Evolutionary conservation across 1,140 invertebrate genomes (phyloP).

Genomic region (Pachypsylla venusta): DNA sequence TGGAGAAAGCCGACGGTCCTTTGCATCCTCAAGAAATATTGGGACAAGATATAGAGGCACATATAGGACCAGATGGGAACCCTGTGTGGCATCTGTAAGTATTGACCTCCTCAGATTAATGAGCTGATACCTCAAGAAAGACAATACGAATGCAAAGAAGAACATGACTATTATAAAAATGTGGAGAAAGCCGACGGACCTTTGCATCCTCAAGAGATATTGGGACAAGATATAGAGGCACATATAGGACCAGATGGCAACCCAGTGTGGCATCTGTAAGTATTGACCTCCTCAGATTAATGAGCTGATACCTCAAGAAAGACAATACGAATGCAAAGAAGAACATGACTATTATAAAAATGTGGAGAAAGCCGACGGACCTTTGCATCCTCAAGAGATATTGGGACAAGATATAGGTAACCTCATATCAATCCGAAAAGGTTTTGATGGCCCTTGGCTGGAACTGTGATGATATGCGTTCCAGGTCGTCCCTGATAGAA

Average conservation of each 20-base stretch:
- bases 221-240: conserved; percentile 27
- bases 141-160: conserved; percentile 22
- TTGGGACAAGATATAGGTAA: conserved; percentile 25
- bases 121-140: conserved; percentile 29
- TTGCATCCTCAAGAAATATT: conserved; percentile 29
- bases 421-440: not conserved
- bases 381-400: conserved; percentile 29
- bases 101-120: conserved; percentile 23
- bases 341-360: conserved; percentile 20
- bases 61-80: conserved; percentile 25
- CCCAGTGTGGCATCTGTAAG: not conserved
- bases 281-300: conserved; percentile 20
- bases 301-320: conserved; percentile 28
- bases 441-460: too few relatives aligned
- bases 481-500: too few relatives aligned
- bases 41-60: conserved; percentile 27
- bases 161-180: conserved; percentile 21
- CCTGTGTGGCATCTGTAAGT: not conserved
- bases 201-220: conserved; percentile 29
- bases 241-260: conserved; percentile 25
- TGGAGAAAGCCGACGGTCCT: conserved; percentile 6
- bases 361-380: conserved; percentile 7
- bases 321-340: conserved; percentile 22
- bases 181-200: conserved; percentile 8
- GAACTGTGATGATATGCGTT: too few relatives aligned